Percentiles rank a stretch among this genome's conserved stretches.
phyloP scores from a whole-genome alignment of 92 coral and sea anemone species.

The Porites divaricata region DNA sequence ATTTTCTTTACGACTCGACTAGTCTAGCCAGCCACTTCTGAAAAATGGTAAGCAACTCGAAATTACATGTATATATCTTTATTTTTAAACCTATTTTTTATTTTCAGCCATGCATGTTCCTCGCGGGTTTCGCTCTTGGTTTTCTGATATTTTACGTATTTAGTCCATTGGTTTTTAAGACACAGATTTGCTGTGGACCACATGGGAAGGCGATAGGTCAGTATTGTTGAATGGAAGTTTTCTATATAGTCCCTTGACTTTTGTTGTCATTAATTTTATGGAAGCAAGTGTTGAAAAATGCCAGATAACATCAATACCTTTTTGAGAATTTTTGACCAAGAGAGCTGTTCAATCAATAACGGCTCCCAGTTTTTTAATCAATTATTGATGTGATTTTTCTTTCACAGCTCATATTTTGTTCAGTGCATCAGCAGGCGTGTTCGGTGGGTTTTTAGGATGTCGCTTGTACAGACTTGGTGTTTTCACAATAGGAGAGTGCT shows the following conservation, averaged over 20 bases:
- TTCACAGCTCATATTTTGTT: slow-evolving; percentile 79
- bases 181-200: slow-evolving; percentile 88
- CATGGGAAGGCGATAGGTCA: slow-evolving; percentile 83
- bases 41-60: too few relatives aligned
- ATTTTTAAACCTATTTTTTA: not conserved
- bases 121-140: slow-evolving; percentile 84
- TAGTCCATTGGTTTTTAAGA: slow-evolving; percentile 84
- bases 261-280: too few relatives aligned
- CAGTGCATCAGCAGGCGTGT: slow-evolving; percentile 79
- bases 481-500: slow-evolving; percentile 91
- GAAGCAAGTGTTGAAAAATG: not conserved
- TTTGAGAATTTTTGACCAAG: too few relatives aligned
- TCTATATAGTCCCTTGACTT: too few relatives aligned
- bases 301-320: not conserved
- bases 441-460: slow-evolving; percentile 87
- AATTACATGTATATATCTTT: not conserved
- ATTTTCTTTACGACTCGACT: too few relatives aligned
- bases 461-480: slow-evolving; percentile 91
- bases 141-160: slow-evolving; percentile 89
- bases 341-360: not conserved
- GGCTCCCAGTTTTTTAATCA: not conserved
- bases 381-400: not conserved
- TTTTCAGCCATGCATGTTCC: slow-evolving; percentile 87
- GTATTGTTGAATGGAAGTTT: not conserved
- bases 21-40: too few relatives aligned